Evolutionary conservation across 2,888 invertebrate species (phyloP).

Genomic region (Melanostoma mellinum): DNA sequence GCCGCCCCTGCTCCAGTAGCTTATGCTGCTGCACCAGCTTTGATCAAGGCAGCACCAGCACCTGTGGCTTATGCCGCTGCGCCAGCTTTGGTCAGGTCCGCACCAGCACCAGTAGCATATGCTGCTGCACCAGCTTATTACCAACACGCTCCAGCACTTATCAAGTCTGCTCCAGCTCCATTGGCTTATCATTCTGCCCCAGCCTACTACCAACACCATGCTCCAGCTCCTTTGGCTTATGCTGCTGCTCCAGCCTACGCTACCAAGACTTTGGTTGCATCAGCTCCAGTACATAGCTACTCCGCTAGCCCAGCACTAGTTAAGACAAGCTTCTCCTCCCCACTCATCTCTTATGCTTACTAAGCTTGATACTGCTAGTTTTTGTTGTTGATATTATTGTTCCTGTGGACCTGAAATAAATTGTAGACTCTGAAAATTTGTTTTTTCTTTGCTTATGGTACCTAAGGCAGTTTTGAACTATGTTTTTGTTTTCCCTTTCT

Average conservation of each 20-base stretch:
- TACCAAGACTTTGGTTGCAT: slow-evolving; percentile 33
- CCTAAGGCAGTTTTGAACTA: too few species aligned
- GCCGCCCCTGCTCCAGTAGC: slow-evolving; percentile 26
- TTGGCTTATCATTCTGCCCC: slow-evolving; percentile 74
- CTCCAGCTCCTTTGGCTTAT: slow-evolving; percentile 33
- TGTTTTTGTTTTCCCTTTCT: too few species aligned
- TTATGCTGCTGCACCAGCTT: slow-evolving; percentile 33
- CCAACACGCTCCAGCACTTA: slow-evolving; percentile 18
- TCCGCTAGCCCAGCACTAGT: slow-evolving; percentile 77
- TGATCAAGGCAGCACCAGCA: slow-evolving; percentile 39
- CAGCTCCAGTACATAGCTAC: slow-evolving; percentile 21
- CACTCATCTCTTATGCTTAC: slow-evolving; percentile 80
- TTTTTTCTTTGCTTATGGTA: too few species aligned
- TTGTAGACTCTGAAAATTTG: too few species aligned
- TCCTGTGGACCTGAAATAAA: slow-evolving; percentile 13
- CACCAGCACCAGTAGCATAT: slow-evolving; percentile 37
- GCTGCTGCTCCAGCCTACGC: slow-evolving; percentile 15
- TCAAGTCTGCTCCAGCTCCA: slow-evolving; percentile 41
- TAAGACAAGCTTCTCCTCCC: slow-evolving; percentile 79
- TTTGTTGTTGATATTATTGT: slow-evolving; percentile 16
- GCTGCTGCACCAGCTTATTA: slow-evolving; percentile 57
- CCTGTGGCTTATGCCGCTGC: slow-evolving; percentile 38
- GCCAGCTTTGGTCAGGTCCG: slow-evolving; percentile 14
- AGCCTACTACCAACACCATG: slow-evolving; percentile 75
- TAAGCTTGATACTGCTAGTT: slow-evolving; percentile 61